Evolutionary conservation across 2,113 vertebrate genomes (phyloP).

Genomic region (Marmota monax): DNA sequence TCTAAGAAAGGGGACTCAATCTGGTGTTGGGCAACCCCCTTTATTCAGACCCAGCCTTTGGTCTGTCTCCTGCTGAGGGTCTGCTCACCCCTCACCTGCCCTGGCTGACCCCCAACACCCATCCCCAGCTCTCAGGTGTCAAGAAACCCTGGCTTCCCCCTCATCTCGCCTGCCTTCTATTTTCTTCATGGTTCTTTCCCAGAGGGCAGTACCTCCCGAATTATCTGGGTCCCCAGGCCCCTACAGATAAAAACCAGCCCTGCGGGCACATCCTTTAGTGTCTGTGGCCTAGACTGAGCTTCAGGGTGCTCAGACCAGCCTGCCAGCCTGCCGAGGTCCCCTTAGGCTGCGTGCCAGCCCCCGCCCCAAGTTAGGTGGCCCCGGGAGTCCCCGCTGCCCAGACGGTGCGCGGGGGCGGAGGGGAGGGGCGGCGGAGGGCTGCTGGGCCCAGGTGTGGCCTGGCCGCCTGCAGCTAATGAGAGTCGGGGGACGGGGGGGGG

Average conservation of each 20-base stretch:
- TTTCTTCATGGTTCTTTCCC: neutral
- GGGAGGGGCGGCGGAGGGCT: neutral
- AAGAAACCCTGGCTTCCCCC: neutral
- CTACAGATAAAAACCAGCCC: neutral
- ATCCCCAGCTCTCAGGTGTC: neutral
- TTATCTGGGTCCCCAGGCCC: neutral
- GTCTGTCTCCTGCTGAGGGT: too few species aligned
- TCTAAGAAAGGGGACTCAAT: neutral
- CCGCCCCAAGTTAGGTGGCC: neutral
- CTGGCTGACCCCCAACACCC: neutral
- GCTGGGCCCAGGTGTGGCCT: conserved; percentile 40
- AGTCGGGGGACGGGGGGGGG: neutral
- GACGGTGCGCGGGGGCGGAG: neutral
- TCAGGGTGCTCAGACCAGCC: neutral
- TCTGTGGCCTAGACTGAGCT: neutral
- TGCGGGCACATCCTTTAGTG: neutral
- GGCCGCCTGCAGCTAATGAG: neutral
- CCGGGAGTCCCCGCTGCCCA: conserved; percentile 6
- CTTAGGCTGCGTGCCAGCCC: neutral
- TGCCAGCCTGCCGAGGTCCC: neutral
- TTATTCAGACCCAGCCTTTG: neutral
- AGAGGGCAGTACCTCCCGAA: neutral
- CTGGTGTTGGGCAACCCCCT: neutral
- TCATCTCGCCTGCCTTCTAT: neutral
- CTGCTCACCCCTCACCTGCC: too few species aligned